Evolutionary conservation across 2,888 invertebrate genomes (phyloP).

Genomic region (Agrochola litura): DNA sequence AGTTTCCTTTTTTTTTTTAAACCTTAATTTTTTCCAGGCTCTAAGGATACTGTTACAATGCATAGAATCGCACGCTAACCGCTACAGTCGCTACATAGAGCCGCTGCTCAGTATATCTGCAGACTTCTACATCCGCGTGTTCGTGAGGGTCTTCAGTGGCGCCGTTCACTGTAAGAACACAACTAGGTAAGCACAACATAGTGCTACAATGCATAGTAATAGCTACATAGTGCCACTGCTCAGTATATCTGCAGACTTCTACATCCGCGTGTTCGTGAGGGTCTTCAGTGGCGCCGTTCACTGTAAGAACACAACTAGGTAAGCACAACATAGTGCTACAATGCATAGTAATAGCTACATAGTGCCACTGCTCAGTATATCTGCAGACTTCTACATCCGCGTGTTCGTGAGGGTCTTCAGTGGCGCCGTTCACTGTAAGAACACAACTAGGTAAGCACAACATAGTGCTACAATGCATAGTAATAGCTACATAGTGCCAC

Average conservation of each 20-base stretch:
- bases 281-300: constrained; percentile 94
- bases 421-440: constrained; percentile 96
- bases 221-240: constrained; percentile 97
- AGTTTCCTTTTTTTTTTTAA: background rate
- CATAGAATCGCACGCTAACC: constrained; percentile 97
- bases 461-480: constrained; percentile 1
- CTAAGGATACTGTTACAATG: constrained; percentile 97
- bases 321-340: constrained; percentile 52
- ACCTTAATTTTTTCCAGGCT: constrained; percentile 90
- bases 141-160: constrained; percentile 95
- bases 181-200: constrained; percentile 90
- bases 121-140: constrained; percentile 99
- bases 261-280: constrained; percentile 97
- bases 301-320: constrained; percentile 97
- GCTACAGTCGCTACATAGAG: constrained; percentile 97
- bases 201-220: constrained; percentile 3
- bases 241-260: constrained; percentile 98
- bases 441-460: constrained; percentile 92
- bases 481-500: constrained; percentile 95
- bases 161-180: constrained; percentile 96
- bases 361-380: constrained; percentile 96
- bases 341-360: constrained; percentile 92
- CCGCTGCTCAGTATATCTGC: constrained; percentile 97
- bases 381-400: constrained; percentile 98
- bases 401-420: constrained; percentile 96